Evolutionary conservation across 2,888 invertebrate species (phyloP), one percentile per base, ranked within the genome.

Genomic region (Nasonia oneida): DNA sequence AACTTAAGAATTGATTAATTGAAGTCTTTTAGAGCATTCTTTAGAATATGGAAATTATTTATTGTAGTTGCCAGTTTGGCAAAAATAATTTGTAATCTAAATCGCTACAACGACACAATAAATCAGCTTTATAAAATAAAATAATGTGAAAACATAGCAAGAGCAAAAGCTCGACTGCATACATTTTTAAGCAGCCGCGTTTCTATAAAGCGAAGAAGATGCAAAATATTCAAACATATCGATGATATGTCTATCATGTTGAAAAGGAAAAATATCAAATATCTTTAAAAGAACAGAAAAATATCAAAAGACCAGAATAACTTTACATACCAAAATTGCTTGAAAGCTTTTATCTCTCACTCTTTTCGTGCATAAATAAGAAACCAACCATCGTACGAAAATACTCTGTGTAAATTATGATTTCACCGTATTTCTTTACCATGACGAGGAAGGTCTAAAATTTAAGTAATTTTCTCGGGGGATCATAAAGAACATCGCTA

Each of bases 351-450:
- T 78, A 42, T 14, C 8, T 47, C 29, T 70, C 50, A 47, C 18
- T 37, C 33, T 2, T 79, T 77, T 67, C 67, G 42, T 6, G 33
- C 50, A 79, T 79, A 12, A 79, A 79, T 79, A 70, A 29, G 37
- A 50, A 3, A 79, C 67, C 5, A 29, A 29, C 47, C n/a, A 77
- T 33, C 67, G 33, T 15, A 67, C 4, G 23, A 67, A 67, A 33
- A 33, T 12, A 12, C 14, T 33, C 33, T 5, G 14, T 14, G 29
- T 67, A 10, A 23, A 33, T 67, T 67, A 61, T 1, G 29, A 67
- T 67, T 33, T 29, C 33, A 33, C 3, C 3, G 8, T 67, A 61
- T 61, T 61, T 61, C n/a, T 61, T 61, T 61, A 10, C 23, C n/a
- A n/a, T n/a, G 15, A 57, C n/a, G 5, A 61, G 23, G 23, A 61